Evolutionary conservation across 1,140 invertebrate species (phyloP), one percentile per base, ranked within the genome.

Genomic region (Leptinotarsa defecta): DNA sequence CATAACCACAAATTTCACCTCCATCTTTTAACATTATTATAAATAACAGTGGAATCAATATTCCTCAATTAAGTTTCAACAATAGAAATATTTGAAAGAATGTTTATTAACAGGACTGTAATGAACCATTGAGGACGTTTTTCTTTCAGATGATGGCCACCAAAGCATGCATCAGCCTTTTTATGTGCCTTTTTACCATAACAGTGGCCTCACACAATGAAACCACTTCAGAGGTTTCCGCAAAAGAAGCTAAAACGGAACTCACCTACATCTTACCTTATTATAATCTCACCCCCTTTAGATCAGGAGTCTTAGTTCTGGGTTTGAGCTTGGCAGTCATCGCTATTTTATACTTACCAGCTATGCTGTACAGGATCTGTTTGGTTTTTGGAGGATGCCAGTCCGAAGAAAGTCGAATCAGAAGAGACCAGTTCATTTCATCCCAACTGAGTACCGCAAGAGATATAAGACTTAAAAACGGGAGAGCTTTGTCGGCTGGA

Each of bases 311-410:
- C 15, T 76, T 81, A 22, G 70, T 81, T 22, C 76, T 78, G 13
- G 71, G 77, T 20, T 78, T 76, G n/a, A 76, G 81, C 13, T 57
- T 81, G 27, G 70, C 72, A 8, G 74, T 77, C 48, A 52, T 79
- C 34, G 62, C 75, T n/a, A 24, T 74, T 24, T 27, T 79, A 8
- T 73, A 77, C 64, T 62, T 77, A 64, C 78, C 80, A 3, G 48
- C 78, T 43, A 73, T 81, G 74, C 68, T 75, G 8, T 80, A 79
- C 68, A 83, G 80, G 61, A 68, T 81, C 22, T 83, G 80, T 69
- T 81, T 77, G 61, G 22, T 81, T 13, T 70, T 83, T 61, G 81
- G 81, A 48, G 75, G 68, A 74, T 83, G 81, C 67, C 68, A 76
- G 15, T 34, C 63, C 3, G 20, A 65, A 22, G 63, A 65, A 22